Percentiles rank a stretch among this genome's conserved stretches.
phyloP scores from a whole-genome alignment of 2,797 vertebrate genomes.

The Amblyraja radiata region DNA sequence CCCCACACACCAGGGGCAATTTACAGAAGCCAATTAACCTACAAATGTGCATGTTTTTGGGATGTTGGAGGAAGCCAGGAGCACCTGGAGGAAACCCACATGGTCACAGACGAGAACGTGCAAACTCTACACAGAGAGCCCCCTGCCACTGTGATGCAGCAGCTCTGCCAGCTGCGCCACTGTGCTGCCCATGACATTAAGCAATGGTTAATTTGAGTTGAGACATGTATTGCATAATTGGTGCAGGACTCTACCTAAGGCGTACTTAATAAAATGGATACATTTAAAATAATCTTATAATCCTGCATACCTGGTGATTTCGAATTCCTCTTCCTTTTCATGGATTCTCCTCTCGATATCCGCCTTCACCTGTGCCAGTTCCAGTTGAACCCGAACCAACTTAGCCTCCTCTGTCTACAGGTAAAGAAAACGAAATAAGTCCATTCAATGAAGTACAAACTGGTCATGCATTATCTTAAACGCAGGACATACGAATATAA shows the following conservation, averaged over 20 bases:
- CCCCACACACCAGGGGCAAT: too few relatives aligned
- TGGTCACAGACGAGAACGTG: too few relatives aligned
- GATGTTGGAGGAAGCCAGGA: too few relatives aligned
- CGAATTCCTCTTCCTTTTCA: constrained; percentile 66
- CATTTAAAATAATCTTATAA: neutral
- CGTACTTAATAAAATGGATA: neutral
- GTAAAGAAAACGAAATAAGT: constrained; percentile 38
- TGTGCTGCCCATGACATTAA: too few relatives aligned
- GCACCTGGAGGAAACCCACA: too few relatives aligned
- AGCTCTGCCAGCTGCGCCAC: too few relatives aligned
- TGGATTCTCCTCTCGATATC: constrained; percentile 60
- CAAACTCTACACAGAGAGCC: too few relatives aligned
- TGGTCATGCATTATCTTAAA: too few relatives aligned
- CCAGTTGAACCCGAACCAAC: constrained; percentile 58
- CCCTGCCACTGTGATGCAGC: too few relatives aligned
- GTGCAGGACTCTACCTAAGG: neutral
- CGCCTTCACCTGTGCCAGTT: constrained; percentile 63
- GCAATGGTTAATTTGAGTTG: neutral
- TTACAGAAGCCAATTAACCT: too few relatives aligned
- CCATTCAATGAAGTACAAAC: constrained; percentile 31
- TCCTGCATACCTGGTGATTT: constrained; percentile 55
- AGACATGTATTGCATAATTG: neutral
- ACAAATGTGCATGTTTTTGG: too few relatives aligned
- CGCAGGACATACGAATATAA: neutral
- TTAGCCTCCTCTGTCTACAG: constrained; percentile 62